Conservation (phyloP, 2,888 invertebrate genomes). For the Sarcophaga rosellei region DNA sequence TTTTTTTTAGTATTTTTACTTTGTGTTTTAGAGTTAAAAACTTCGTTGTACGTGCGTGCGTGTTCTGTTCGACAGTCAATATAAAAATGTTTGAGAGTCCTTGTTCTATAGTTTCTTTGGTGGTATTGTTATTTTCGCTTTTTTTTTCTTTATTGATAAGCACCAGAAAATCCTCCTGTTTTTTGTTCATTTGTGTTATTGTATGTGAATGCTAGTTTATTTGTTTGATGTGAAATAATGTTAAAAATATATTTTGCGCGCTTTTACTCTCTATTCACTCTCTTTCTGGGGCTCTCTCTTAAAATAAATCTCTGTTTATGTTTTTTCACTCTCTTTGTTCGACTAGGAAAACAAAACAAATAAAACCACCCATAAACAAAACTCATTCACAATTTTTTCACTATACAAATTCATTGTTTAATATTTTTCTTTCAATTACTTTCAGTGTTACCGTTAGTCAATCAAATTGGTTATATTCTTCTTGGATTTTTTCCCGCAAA, state of each 20-base stretch:
- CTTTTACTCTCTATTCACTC: slow-evolving; percentile 49
- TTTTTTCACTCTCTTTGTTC: slow-evolving; percentile 48
- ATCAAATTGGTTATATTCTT: too few species aligned
- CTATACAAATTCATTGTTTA: slow-evolving; percentile 61
- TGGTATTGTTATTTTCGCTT: slow-evolving; percentile 57
- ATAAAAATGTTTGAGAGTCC: slow-evolving; percentile 72
- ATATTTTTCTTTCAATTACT: slow-evolving; percentile 33
- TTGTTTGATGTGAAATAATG: slow-evolving; percentile 45
- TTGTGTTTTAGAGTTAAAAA: slow-evolving; percentile 53
- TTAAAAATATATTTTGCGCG: slow-evolving; percentile 62
- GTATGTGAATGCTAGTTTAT: slow-evolving; percentile 23
- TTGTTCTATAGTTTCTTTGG: slow-evolving; percentile 63
- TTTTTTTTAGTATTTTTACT: slow-evolving; percentile 44
- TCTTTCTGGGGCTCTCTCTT: not conserved
- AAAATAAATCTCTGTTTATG: slow-evolving; percentile 52
- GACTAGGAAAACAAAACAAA: slow-evolving; percentile 8
- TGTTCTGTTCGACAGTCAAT: slow-evolving; percentile 68
- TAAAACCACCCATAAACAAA: slow-evolving; percentile 57
- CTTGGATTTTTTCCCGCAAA: too few species aligned
- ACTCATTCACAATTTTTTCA: slow-evolving; percentile 60
- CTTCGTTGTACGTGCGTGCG: slow-evolving; percentile 66
- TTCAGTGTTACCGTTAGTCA: not conserved
- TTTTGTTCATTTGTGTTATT: slow-evolving; percentile 14
- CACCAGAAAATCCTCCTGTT: slow-evolving; percentile 50
- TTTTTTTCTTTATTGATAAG: slow-evolving; percentile 46